phyloP scores from a whole-genome alignment of 2,888 invertebrate species.

The Hypena proboscidalis region DNA sequence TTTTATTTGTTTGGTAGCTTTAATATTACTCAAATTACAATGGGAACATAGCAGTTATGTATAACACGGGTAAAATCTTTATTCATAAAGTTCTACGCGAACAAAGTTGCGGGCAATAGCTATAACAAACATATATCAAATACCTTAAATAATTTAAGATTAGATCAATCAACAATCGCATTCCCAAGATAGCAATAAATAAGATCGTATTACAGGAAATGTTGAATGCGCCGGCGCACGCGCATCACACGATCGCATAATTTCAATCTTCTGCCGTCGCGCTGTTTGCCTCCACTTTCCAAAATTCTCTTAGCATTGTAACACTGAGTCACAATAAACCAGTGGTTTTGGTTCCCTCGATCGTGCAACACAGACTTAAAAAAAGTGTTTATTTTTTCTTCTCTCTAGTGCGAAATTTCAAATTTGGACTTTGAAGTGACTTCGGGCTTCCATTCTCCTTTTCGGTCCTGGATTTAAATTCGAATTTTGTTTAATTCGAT shows the following conservation, averaged over 20 bases:
- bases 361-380: slow-evolving; percentile 43
- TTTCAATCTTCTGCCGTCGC: slow-evolving; percentile 67
- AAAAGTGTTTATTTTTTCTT: slow-evolving; percentile 30
- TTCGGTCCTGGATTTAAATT: slow-evolving; percentile 31
- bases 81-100: too few relatives aligned
- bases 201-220: slow-evolving; percentile 8
- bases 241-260: slow-evolving; percentile 31
- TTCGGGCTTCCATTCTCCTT: slow-evolving; percentile 32
- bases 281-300: slow-evolving; percentile 75
- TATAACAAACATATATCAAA: too few relatives aligned
- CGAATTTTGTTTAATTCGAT: slow-evolving; percentile 26
- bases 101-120: too few relatives aligned
- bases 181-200: too few relatives aligned
- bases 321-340: slow-evolving; percentile 54
- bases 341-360: slow-evolving; percentile 55
- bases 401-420: slow-evolving; percentile 33
- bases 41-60: too few relatives aligned
- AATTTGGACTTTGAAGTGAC: slow-evolving; percentile 33
- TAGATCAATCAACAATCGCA: too few relatives aligned
- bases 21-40: too few relatives aligned
- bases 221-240: slow-evolving; percentile 21
- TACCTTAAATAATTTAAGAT: too few relatives aligned
- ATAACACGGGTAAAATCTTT: too few relatives aligned
- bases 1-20: too few relatives aligned
- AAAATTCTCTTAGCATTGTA: slow-evolving; percentile 70